Base-by-base conservation (phyloP, 2,797 vertebrate species). In the Crocodylus rhombifer region DNA sequence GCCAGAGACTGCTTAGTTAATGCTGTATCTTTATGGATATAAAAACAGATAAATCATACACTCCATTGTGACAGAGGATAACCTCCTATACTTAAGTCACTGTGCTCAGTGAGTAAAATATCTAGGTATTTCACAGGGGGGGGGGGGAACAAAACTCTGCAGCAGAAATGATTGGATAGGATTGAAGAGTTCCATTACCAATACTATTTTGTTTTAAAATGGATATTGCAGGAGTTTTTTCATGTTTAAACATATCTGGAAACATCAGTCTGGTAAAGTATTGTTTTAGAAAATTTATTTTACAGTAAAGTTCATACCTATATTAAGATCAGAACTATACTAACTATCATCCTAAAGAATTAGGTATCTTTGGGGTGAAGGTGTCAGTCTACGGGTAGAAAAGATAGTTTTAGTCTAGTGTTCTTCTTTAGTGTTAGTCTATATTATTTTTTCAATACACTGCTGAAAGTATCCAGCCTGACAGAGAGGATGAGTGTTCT, bases 1-100 rank as follows among this genome's bases (percentile, higher is more conserved):
- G 96, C 98, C 97, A 97, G 97, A 98, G 97, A 98, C 96, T 97
- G 97, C 98, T 98, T 98, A 98, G 98, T 98, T 98, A 98, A 98
- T 89, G 73, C 95, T 97, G 95, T 98, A 98, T 98, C 97, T 98
- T 98, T 98, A 98, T 77, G 86, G 97, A 98, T 97, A 94, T 97
- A 98, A 95, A 97, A 98, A 97, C 95, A 98, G 98, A 98, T 98
- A 98, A 97, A 98, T 99, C 98, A 98, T 95, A 97, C 75, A 90
- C 86, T 97, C 91, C 94, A 58, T 84, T 80, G 26, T 93, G 90
- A 92, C 80, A 96, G 83, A 97, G 62, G 77, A 93, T 42, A 89
- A 93, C 33, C 21, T 55, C 91, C 55, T 86, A 92, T 95, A 60
- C 84, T 92, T 94, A 93, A 89, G 30, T 92, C 82, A 85, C 82